Percentiles rank a stretch among this genome's conserved stretches.
These are phyloP conservation scores for Platycheirus albimanus DNA, from an alignment of 2,888 invertebrate species.

Conservation along the genomic window DNA sequence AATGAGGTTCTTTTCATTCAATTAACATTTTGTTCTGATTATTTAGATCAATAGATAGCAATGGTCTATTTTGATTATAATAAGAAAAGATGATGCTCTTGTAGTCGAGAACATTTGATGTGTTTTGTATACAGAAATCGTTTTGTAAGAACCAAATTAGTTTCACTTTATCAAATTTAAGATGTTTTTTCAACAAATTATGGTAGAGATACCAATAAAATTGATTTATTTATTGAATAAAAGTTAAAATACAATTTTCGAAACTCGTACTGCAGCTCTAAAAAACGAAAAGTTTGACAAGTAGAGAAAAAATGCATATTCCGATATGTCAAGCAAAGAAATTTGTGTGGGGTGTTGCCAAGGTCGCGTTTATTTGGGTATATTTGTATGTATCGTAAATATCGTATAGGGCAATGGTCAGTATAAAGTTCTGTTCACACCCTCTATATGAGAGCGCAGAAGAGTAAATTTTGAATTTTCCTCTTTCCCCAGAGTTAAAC, in stretches of 20 bases:
- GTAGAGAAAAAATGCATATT: conserved; percentile 40
- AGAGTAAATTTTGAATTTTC: too few species aligned
- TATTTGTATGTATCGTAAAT: too few species aligned
- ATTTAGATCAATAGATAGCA: neutral
- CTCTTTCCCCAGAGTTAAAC: too few species aligned
- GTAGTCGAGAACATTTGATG: neutral
- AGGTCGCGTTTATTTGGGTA: neutral
- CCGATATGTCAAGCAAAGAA: conserved; percentile 24
- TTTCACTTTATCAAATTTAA: neutral
- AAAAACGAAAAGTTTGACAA: conserved; percentile 65
- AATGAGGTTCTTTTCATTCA: neutral
- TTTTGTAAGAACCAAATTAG: neutral
- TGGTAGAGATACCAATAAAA: neutral
- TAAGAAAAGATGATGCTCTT: neutral
- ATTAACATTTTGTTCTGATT: neutral
- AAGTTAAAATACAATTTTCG: conserved; percentile 59
- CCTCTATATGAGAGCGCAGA: too few species aligned
- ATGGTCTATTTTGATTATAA: neutral
- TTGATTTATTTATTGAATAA: conserved; percentile 37
- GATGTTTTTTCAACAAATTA: neutral
- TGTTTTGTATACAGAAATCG: neutral
- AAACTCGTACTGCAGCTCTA: conserved; percentile 38
- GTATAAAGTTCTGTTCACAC: too few species aligned
- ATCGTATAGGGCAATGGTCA: too few species aligned
- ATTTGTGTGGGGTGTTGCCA: conserved; percentile 17